These are phyloP conservation scores for Cichladusa arquata DNA, from an alignment of 2,113 vertebrate genomes.

Conservation along the genomic window DNA sequence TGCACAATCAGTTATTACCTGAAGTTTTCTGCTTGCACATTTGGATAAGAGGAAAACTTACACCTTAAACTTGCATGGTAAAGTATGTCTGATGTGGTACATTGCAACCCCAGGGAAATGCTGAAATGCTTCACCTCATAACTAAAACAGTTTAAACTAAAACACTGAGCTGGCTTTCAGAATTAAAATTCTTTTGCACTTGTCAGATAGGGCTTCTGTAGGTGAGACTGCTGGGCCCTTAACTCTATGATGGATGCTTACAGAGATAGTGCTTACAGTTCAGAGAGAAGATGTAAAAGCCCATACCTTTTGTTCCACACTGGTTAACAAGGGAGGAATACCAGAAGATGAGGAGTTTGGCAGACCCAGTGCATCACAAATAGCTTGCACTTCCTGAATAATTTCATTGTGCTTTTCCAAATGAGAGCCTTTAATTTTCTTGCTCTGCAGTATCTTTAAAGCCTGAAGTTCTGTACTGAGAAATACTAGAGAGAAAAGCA, in stretches of 20 bases:
- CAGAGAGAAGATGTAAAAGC: not conserved
- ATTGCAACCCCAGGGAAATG: not conserved
- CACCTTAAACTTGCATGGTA: not conserved
- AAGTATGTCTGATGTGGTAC: not conserved
- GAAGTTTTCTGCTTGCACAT: not conserved
- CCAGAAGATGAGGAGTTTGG: constrained; percentile 71
- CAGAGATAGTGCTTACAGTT: not conserved
- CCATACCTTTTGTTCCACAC: constrained; percentile 83
- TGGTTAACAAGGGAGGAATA: constrained; percentile 70
- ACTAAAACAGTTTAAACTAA: not conserved
- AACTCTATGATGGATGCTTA: not conserved
- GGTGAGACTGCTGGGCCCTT: not conserved
- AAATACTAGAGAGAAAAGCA: constrained; percentile 80
- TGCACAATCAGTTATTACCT: not conserved
- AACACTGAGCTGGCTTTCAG: not conserved
- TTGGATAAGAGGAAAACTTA: not conserved
- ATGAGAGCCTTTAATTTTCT: constrained; percentile 53
- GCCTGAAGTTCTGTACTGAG: constrained; percentile 94
- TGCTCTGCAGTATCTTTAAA: constrained; percentile 82
- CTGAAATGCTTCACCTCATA: not conserved
- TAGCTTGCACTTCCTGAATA: constrained; percentile 76
- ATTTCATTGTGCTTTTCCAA: constrained; percentile 67
- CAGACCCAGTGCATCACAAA: constrained; percentile 80
- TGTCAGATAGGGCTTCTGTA: not conserved
- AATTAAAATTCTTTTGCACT: not conserved